Percentiles rank a stretch among this genome's conserved stretches.
Evolutionary conservation across 2,888 invertebrate species (phyloP).

Genomic region (Drosophila longiperda): DNA sequence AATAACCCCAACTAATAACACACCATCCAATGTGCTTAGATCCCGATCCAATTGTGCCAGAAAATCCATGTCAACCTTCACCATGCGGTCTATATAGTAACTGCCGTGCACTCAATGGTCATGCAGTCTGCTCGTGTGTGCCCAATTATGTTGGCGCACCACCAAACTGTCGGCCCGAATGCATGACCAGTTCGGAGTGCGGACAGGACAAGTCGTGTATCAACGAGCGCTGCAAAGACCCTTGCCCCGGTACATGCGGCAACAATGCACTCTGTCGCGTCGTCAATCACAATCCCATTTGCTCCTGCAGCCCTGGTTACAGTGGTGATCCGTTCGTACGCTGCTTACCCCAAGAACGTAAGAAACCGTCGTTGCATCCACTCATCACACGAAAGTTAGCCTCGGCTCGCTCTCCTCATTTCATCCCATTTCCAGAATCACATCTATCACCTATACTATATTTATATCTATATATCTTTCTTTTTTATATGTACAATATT

Average conservation of each 20-base stretch:
- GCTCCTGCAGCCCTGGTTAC: conserved; percentile 91
- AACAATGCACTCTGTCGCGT: conserved; percentile 92
- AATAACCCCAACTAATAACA: conserved; percentile 53
- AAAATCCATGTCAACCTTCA: conserved; percentile 88
- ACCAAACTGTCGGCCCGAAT: conserved; percentile 92
- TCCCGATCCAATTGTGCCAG: conserved; percentile 79
- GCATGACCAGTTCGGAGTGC: conserved; percentile 93
- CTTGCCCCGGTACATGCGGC: conserved; percentile 94
- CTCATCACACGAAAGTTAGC: conserved; percentile 13
- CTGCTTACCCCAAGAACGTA: conserved; percentile 89
- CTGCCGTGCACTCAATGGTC: conserved; percentile 89
- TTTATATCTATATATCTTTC: conserved; percentile 42
- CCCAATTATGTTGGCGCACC: conserved; percentile 92
- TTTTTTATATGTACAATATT: conserved; percentile 68
- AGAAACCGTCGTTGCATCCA: conserved; percentile 81
- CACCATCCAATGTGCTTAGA: conserved; percentile 62
- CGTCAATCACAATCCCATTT: conserved; percentile 93
- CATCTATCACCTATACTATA: conserved; percentile 22
- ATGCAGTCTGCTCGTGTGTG: conserved; percentile 93
- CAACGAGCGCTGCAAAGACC: conserved; percentile 92
- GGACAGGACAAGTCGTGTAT: conserved; percentile 92
- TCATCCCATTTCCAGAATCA: conserved; percentile 30
- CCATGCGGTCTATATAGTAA: conserved; percentile 93
- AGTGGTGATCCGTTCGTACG: conserved; percentile 93
- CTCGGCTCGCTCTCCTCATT: conserved; percentile 20